phyloP scores from a whole-genome alignment of 2,113 vertebrate species.

The Anoplopoma fimbria region DNA sequence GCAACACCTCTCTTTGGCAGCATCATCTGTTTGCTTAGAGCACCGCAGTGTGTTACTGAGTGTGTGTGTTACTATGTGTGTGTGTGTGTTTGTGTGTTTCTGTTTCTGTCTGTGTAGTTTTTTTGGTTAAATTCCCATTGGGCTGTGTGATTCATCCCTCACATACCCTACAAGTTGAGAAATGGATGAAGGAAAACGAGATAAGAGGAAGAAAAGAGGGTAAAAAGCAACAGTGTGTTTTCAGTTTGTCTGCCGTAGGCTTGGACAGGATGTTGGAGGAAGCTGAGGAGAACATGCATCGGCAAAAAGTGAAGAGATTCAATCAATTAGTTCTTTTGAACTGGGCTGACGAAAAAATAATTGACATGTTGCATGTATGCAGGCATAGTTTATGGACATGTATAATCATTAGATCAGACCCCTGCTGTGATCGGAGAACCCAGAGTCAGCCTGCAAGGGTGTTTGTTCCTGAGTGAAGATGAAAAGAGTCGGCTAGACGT shows the following conservation, averaged over 20 bases:
- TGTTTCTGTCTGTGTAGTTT: constrained; percentile 11
- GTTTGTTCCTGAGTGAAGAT: constrained; percentile 33
- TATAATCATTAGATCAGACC: background rate
- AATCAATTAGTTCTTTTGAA: constrained; percentile 30
- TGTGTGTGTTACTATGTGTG: constrained; percentile 20
- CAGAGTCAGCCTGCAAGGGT: constrained; percentile 4
- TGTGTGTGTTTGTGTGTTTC: background rate
- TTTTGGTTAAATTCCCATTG: constrained; percentile 22
- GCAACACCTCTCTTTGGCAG: constrained; percentile 73
- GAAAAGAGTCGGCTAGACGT: constrained; percentile 2
- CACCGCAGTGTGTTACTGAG: constrained; percentile 5
- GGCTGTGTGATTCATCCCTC: constrained; percentile 50
- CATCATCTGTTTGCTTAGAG: constrained; percentile 72
- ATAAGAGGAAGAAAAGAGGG: background rate
- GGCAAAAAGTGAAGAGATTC: constrained; percentile 2
- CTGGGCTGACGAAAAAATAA: constrained; percentile 34
- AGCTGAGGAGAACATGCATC: background rate
- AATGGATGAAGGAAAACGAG: constrained; percentile 15
- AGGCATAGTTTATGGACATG: background rate
- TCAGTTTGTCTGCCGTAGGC: constrained; percentile 22
- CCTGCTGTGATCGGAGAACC: background rate
- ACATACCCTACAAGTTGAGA: constrained; percentile 14
- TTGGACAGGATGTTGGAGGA: background rate
- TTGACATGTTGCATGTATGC: constrained; percentile 1
- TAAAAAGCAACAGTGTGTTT: background rate